Base-by-base conservation (phyloP, 1,140 invertebrate species). In the Drosophila pectinifera region DNA sequence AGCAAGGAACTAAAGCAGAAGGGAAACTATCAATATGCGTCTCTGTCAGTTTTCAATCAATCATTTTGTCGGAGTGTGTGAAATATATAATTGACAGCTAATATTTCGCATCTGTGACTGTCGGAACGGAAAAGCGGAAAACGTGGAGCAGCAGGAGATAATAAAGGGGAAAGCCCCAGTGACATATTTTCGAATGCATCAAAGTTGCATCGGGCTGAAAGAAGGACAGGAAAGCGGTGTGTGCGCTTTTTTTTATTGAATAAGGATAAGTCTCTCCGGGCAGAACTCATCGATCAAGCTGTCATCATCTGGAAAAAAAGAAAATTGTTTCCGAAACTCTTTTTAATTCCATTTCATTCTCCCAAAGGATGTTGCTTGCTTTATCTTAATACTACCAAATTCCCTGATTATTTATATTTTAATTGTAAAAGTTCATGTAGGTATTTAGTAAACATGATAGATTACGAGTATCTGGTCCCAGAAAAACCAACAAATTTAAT, bases 261-360 rank as follows among this genome's bases (percentile, higher is more conserved):
- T 53, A 20, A 51, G 31, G 8, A 62, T 46, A 74, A 46, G 57
- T 75, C 72, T 42, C 62, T 53, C 0, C 4, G 31, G 51, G 65
- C 53, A 69, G 57, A 84, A 84, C 76, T 86, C 82, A 85, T 85
- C 82, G 73, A 79, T 85, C 82, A 86, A 74, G 53, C 76, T 85
- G 82, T 81, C 82, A 86, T 20, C 4, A 36, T 8, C 0, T 34
- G 16, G 11, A 48, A 24, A 4, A 24, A 11, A 26, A 48, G 10
- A 16, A 0, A 2, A 28, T 10, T 0, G 3, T 28, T 24, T 11
- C n/a, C 5, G 48, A 20, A 20, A 51, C 8, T 51, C 13, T 20
- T 22, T n/a, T 53, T 14, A 20, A 51, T 20, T 3, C 2, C 6
- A 8, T 51, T 34, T 34, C 0, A 1, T 34, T 34, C 14, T 26